Base-by-base conservation (phyloP, 1,140 invertebrate species). In the Venustaconcha ellipsiformis region DNA sequence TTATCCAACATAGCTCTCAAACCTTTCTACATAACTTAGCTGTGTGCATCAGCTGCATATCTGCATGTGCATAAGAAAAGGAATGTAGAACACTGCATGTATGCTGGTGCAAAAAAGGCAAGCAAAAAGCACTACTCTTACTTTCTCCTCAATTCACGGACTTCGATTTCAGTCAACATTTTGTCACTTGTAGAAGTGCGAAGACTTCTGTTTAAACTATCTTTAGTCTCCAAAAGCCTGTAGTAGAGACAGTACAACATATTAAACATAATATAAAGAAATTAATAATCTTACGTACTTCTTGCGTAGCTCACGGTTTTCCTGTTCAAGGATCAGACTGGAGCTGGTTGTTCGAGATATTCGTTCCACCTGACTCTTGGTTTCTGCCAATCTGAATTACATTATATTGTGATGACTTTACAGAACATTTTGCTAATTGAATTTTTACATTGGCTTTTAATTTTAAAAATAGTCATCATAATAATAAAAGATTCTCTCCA, bases 151-250 rank as follows among this genome's bases (percentile, higher is more conserved):
- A 89, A 81, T 48, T 90, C 87, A 57, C 83, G 73, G 64, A 86
- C 79, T 80, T 90, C 88, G 67, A 83, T 81, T 66, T 89, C 88
- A 37, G 82, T 78, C 66, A 89, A 88, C 86, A 90, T 88, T 80
- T 89, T 88, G 63, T 88, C 88, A 78, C 84, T 88, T 58, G 80
- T 85, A 20, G 88, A 88, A 23, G 80, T 71, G 48, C 87, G 78
- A 55, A 85, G 68, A 71, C 83, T 86, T 37, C 82, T 70, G 70
- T 86, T 82, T 66, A 89, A 79, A 82, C 89, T 88, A 60, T 83
- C 80, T 70, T 89, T 86, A 26, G 88, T 83, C 57, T 87, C 86
- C 48, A 80, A 59, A 20, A 89, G 79, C 80, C 88, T 89, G 76
- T 65, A 81, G 60, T 71, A 72, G 67, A 72, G 67, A 23, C n/a